Evolutionary conservation across 1,140 invertebrate species (phyloP), one percentile per base, ranked within the genome.

Genomic region (Drosophila dunni): DNA sequence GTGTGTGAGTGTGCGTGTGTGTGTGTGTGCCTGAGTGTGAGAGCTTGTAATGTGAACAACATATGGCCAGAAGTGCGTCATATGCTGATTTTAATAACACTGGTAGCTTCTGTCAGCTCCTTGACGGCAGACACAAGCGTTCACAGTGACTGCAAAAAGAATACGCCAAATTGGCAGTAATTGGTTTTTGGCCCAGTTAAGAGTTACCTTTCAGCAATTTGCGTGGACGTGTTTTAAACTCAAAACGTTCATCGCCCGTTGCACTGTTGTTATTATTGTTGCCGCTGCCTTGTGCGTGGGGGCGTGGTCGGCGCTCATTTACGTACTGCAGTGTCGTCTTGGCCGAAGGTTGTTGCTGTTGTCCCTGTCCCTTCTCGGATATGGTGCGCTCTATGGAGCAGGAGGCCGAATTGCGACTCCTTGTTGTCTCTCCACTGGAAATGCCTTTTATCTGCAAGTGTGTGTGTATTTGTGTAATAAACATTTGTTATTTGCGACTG

Each of bases 291-390:
- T 69, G 68, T 40, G 80, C 71, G 54, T 88, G 79, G 24, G 82
- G 82, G 70, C 94, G 94, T 85, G 88, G 78, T 42, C 94, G 93
- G 75, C 94, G 94, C 68, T 95, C 94, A 81, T 95, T 95, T 5
- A 95, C 83, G 78, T 94, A 95, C 15, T 74, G 71, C 17, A 74
- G 42, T 9, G 93, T 92, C 34, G 94, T 80, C 61, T 93, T 93
- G 9, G 94, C 84, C 13, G 93, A 93, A 92, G 15, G 79, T 60
- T 46, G 78, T 33, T 40, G 67, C 20, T 53, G 60, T 33, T 57
- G 40, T 20, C 29, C 24, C 15, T 64, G 62, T 11, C 76, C 79
- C 68, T 91, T 91, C 13, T 91, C 88, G 10, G 91, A 91, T 33
- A 91, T 91, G 17, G 91, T 91, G 13, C 86, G 84, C 56, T 92